Conservation (phyloP, 2,113 vertebrate species). For the Stegastes partitus region DNA sequence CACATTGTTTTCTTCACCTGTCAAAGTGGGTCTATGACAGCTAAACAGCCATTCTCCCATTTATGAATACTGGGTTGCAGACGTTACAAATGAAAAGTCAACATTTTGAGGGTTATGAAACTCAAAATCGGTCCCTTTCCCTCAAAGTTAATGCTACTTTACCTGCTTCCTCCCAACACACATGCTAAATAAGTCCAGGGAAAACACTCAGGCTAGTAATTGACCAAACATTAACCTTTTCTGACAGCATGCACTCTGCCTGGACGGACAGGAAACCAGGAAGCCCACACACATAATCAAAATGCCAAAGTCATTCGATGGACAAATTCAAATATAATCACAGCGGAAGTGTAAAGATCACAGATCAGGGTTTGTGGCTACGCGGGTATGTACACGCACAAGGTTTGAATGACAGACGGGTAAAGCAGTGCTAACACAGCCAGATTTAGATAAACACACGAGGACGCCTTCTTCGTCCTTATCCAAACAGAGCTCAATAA, state of each 20-base stretch:
- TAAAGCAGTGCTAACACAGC: neutral
- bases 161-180: neutral
- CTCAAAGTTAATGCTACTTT: no score
- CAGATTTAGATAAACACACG: neutral
- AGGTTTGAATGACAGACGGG: rapidly evolving
- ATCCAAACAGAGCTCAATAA: constrained; percentile 2
- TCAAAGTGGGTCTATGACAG: neutral
- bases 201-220: neutral
- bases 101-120: neutral
- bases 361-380: no score
- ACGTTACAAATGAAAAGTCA: neutral
- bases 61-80: neutral
- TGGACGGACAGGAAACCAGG: neutral
- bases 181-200: no score
- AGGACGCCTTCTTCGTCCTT: neutral
- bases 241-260: neutral
- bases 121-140: neutral
- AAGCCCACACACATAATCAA: neutral
- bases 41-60: neutral
- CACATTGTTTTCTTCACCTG: neutral
- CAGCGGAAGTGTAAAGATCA: no score
- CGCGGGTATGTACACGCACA: no score
- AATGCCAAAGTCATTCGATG: neutral
- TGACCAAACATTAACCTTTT: neutral
- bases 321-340: no score